These are phyloP conservation scores for Drosophila auraria DNA, from an alignment of 1,140 invertebrate genomes.

Conservation along the genomic window DNA sequence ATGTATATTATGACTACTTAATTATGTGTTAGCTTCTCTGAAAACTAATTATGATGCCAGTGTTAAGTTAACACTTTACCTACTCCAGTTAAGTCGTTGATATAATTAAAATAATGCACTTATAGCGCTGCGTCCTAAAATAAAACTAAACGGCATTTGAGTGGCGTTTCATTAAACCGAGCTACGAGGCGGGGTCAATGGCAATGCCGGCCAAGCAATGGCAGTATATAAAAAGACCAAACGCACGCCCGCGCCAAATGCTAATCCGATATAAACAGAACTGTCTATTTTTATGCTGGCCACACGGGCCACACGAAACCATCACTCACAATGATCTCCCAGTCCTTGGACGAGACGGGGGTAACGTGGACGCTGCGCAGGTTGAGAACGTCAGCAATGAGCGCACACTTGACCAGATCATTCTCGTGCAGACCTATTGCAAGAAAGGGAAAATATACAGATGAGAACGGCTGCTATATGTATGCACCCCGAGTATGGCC, in stretches of 20 bases:
- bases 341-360: constrained; percentile 82
- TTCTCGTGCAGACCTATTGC: constrained; percentile 79
- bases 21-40: neutral
- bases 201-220: constrained; percentile 71
- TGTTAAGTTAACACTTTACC: neutral
- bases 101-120: neutral
- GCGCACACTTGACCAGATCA: constrained; percentile 80
- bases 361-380: constrained; percentile 80
- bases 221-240: constrained; percentile 63
- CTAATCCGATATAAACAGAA: constrained; percentile 72
- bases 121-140: too few species aligned
- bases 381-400: constrained; percentile 79
- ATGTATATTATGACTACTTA: neutral
- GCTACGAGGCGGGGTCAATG: constrained; percentile 65
- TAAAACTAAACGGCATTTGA: neutral
- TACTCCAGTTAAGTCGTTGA: neutral
- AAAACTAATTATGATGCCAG: neutral
- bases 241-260: constrained; percentile 73
- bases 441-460: constrained; percentile 33
- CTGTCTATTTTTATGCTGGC: constrained; percentile 60
- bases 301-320: constrained; percentile 33
- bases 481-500: neutral
- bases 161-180: constrained; percentile 1
- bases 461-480: neutral
- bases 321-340: constrained; percentile 85